Percentiles rank a stretch among this genome's conserved stretches.
phyloP scores from a whole-genome alignment of 1,140 invertebrate genomes.

The Drosophila neocordata region DNA sequence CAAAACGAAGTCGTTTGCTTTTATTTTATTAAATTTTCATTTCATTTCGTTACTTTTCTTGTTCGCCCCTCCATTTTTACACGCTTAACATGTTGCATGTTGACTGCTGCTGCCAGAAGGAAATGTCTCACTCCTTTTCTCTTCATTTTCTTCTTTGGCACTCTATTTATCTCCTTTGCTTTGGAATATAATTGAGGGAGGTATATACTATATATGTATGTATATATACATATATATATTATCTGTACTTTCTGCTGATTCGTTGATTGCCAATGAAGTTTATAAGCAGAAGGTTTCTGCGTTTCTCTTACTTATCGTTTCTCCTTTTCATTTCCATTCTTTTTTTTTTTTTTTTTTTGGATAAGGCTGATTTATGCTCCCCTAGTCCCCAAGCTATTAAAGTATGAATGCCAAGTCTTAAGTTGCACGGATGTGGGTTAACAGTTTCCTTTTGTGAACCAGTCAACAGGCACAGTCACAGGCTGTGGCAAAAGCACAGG shows the following conservation, averaged over 20 bases:
- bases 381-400: conserved; percentile 14
- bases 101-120: conserved; percentile 9
- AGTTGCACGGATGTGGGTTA: conserved; percentile 29
- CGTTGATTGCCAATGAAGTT: conserved; percentile 63
- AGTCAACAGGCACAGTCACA: conserved; percentile 31
- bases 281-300: conserved; percentile 47
- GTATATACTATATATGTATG: neutral
- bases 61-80: conserved; percentile 35
- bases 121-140: conserved; percentile 26
- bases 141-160: neutral
- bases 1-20: conserved; percentile 51
- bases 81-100: conserved; percentile 74
- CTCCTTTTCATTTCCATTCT: conserved; percentile 34
- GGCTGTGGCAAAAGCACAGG: conserved; percentile 26
- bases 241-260: conserved; percentile 38
- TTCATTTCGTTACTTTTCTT: conserved; percentile 56
- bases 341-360: neutral
- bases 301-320: conserved; percentile 26
- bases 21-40: conserved; percentile 81
- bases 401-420: conserved; percentile 49
- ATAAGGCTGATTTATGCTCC: conserved; percentile 43
- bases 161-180: conserved; percentile 6
- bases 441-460: conserved; percentile 7
- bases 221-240: conserved; percentile 1
- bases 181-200: conserved; percentile 49